These are phyloP conservation scores for Saguinus imperator DNA, from an alignment of 2,113 vertebrate genomes.

Conservation along the genomic window DNA sequence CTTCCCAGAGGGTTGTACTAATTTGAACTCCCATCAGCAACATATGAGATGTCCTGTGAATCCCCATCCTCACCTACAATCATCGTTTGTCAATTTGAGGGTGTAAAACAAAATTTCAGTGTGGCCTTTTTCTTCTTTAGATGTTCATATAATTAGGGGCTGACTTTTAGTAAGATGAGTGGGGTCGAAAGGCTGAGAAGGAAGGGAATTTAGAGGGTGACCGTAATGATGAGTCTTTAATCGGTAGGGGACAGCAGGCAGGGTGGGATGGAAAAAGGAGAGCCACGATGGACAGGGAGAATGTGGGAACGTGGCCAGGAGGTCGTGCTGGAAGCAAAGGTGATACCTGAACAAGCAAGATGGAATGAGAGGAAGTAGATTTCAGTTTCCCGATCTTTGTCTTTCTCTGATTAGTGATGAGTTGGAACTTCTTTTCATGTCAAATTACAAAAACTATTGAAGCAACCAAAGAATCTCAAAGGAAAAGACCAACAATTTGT, in stretches of 20 bases:
- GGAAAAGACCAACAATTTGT: neutral
- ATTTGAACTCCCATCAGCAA: too few relatives aligned
- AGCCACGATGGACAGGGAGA: neutral
- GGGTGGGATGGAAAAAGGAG: neutral
- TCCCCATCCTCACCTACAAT: neutral
- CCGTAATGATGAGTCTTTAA: neutral
- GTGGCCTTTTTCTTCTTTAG: neutral
- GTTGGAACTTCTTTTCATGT: neutral
- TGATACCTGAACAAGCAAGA: neutral
- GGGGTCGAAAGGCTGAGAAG: neutral
- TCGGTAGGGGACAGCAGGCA: neutral
- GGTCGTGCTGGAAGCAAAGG: accelerated
- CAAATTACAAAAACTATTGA: neutral
- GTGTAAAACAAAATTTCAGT: neutral
- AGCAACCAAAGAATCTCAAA: neutral
- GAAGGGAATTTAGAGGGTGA: neutral
- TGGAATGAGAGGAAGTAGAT: neutral
- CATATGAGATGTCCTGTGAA: neutral
- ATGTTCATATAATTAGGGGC: neutral
- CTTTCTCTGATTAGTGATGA: neutral
- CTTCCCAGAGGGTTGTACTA: neutral
- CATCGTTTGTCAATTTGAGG: neutral
- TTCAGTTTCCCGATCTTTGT: neutral
- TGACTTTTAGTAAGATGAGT: neutral
- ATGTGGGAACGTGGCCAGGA: accelerated